These are phyloP conservation scores for Autographa gamma DNA, from an alignment of 2,888 invertebrate genomes.

Conservation along the genomic window DNA sequence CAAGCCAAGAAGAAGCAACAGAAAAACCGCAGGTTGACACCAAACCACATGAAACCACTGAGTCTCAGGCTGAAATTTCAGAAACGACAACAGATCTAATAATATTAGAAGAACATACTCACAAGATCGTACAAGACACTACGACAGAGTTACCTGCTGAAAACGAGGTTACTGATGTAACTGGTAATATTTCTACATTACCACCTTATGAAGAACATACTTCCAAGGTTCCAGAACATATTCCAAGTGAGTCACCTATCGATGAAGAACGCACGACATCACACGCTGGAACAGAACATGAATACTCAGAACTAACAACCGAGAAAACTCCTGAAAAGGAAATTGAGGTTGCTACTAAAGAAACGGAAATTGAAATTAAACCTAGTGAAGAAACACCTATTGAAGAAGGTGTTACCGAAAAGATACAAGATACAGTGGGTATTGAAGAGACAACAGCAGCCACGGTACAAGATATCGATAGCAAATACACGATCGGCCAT, in stretches of 20 bases:
- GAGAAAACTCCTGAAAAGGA: slow-evolving; percentile 28
- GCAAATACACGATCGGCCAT: slow-evolving; percentile 22
- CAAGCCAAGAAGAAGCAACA: slow-evolving; percentile 12
- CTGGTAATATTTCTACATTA: slow-evolving; percentile 39
- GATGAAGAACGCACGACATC: slow-evolving; percentile 28
- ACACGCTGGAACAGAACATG: slow-evolving; percentile 12
- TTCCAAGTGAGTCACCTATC: slow-evolving; percentile 26
- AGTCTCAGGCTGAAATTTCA: slow-evolving; percentile 51
- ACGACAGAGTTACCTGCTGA: slow-evolving; percentile 47
- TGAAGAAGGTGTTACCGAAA: slow-evolving; percentile 30
- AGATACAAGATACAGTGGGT: slow-evolving; percentile 25
- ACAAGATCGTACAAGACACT: slow-evolving; percentile 62
- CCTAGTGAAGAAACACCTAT: slow-evolving; percentile 30
- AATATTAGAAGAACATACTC: slow-evolving; percentile 78
- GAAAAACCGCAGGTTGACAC: slow-evolving; percentile 18
- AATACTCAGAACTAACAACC: slow-evolving; percentile 27
- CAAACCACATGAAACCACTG: slow-evolving; percentile 21
- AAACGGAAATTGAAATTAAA: slow-evolving; percentile 23
- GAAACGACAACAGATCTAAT: slow-evolving; percentile 73
- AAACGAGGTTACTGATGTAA: slow-evolving; percentile 42
- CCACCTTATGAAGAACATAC: slow-evolving; percentile 50
- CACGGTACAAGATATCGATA: slow-evolving; percentile 10
- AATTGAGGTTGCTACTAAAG: slow-evolving; percentile 39
- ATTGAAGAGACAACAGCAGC: slow-evolving; percentile 30
- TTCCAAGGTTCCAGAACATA: slow-evolving; percentile 40